Percentiles rank a stretch among this genome's conserved stretches.
phyloP scores from a whole-genome alignment of 2,888 invertebrate genomes.

The Leptogaster cylindrica region DNA sequence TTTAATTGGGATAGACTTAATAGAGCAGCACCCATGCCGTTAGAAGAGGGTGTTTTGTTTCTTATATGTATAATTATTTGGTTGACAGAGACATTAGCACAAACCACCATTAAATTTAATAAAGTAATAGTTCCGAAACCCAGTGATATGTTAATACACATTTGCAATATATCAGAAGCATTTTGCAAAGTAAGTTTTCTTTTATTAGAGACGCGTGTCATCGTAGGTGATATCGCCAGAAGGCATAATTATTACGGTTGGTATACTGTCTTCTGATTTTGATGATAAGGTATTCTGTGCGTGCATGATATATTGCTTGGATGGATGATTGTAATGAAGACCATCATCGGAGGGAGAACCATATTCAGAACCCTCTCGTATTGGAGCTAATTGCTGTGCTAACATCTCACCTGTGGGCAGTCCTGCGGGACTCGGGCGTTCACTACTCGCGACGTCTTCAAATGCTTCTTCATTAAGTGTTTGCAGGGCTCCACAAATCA shows the following conservation, averaged over 20 bases:
- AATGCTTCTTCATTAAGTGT: conserved; percentile 91
- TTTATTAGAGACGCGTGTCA: conserved; percentile 59
- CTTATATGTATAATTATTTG: not conserved
- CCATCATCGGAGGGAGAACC: conserved; percentile 61
- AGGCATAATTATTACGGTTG: conserved; percentile 60
- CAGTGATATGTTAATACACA: conserved; percentile 22
- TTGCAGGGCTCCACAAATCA: conserved; percentile 92
- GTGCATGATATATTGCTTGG: conserved; percentile 48
- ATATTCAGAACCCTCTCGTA: conserved; percentile 62
- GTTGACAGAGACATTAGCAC: conserved; percentile 11
- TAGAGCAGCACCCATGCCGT: not conserved
- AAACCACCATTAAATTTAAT: conserved; percentile 17
- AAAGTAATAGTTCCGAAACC: conserved; percentile 1
- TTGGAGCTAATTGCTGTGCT: conserved; percentile 63
- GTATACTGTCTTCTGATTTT: conserved; percentile 47
- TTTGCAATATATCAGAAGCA: conserved; percentile 26
- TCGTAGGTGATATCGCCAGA: conserved; percentile 54
- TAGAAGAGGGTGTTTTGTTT: conserved; percentile 7
- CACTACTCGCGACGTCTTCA: conserved; percentile 85
- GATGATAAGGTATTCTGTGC: conserved; percentile 50
- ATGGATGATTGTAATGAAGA: conserved; percentile 51
- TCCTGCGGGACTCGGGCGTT: conserved; percentile 66
- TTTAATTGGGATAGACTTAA: not conserved
- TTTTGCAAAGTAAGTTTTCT: conserved; percentile 16
- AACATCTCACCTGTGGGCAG: conserved; percentile 64